Conservation (phyloP, 2,113 vertebrate genomes). For the Furnarius figulus region DNA sequence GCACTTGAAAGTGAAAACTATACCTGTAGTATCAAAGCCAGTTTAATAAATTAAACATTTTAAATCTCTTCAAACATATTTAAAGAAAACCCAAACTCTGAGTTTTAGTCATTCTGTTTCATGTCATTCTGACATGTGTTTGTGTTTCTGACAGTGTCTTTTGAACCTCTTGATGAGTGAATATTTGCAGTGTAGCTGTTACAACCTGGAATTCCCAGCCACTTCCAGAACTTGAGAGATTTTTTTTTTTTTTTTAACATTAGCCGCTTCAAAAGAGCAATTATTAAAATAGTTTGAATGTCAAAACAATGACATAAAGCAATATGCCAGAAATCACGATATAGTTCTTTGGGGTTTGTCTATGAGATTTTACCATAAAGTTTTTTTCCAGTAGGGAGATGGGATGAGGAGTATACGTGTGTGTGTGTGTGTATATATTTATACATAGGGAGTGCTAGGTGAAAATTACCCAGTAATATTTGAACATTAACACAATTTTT, state of each 20-base stretch:
- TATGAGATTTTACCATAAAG: not conserved
- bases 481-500: not conserved
- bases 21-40: conserved; percentile 30
- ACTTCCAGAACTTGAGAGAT: conserved; percentile 3
- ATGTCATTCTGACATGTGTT: conserved; percentile 19
- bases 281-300: not conserved
- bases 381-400: not conserved
- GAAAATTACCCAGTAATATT: not conserved
- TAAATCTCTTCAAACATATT: conserved; percentile 37
- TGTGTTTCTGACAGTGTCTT: conserved; percentile 43
- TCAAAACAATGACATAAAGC: conserved; percentile 19
- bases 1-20: conserved; percentile 35
- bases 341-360: not conserved
- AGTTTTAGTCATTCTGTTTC: conserved; percentile 36
- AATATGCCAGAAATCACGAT: not conserved
- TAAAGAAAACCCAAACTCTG: conserved; percentile 18
- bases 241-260: not conserved
- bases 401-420: not conserved
- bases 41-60: conserved; percentile 58
- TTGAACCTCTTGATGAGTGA: conserved; percentile 53
- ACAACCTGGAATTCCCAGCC: conserved; percentile 41
- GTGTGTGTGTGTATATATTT: not conserved
- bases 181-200: not conserved
- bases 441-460: not conserved
- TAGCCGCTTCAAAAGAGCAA: conserved; percentile 45